phyloP scores from a whole-genome alignment of 1,140 invertebrate species.

The Rhynchophorus ferrugineus region DNA sequence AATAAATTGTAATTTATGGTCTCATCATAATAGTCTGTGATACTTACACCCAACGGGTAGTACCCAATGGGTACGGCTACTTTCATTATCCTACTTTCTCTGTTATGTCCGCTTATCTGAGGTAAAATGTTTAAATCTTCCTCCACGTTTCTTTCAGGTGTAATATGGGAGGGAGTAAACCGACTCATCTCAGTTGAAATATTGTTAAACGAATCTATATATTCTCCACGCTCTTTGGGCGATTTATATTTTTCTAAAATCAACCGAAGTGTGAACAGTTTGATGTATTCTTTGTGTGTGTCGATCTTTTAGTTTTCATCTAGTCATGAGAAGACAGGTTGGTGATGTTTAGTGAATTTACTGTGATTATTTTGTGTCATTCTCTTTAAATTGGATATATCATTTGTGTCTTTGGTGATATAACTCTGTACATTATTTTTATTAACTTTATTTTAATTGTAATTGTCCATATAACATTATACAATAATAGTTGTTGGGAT shows the following conservation, averaged over 20 bases:
- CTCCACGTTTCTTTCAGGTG: slow-evolving; percentile 25
- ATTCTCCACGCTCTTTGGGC: slow-evolving; percentile 24
- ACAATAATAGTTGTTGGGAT: too few species aligned
- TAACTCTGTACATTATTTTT: too few species aligned
- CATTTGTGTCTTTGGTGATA: too few species aligned
- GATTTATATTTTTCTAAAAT: slow-evolving; percentile 30
- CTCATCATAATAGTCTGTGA: slow-evolving; percentile 30
- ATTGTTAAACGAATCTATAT: slow-evolving; percentile 34
- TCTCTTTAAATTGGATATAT: too few species aligned
- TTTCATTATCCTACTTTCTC: slow-evolving; percentile 39
- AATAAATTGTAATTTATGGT: slow-evolving; percentile 27
- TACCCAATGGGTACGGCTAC: slow-evolving; percentile 29
- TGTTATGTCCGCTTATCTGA: slow-evolving; percentile 30
- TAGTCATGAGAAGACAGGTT: background rate
- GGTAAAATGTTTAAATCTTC: slow-evolving; percentile 26
- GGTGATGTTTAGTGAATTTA: too few species aligned
- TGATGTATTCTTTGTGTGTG: too few species aligned
- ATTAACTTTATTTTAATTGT: too few species aligned
- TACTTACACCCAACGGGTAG: slow-evolving; percentile 30
- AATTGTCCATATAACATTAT: too few species aligned
- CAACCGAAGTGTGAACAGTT: slow-evolving; percentile 22
- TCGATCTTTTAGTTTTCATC: too few species aligned
- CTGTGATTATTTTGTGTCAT: too few species aligned
- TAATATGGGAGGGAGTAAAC: slow-evolving; percentile 20
- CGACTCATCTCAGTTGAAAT: slow-evolving; percentile 25